Percentiles rank a stretch among this genome's conserved stretches.
These are phyloP conservation scores for Pasiphila rectangulata DNA, from an alignment of 2,888 invertebrate genomes.

Conservation along the genomic window DNA sequence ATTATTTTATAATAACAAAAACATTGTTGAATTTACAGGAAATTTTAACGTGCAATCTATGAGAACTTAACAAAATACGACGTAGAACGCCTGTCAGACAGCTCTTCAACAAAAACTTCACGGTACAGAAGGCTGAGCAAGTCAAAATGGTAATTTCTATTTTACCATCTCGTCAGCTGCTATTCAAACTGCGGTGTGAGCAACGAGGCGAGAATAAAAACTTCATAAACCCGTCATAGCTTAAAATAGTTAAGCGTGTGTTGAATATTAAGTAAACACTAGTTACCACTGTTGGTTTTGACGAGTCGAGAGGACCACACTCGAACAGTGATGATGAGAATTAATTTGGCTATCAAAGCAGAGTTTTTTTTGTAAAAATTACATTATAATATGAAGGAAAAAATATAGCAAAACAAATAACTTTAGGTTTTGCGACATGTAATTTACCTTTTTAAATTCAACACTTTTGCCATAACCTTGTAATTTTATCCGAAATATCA, in stretches of 20 bases:
- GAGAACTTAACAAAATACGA: conserved; percentile 4
- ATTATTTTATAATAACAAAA: background rate
- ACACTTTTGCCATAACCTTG: too few relatives aligned
- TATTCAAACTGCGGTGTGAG: conserved; percentile 12
- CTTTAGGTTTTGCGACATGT: too few relatives aligned
- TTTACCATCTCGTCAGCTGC: conserved; percentile 12
- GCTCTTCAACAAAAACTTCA: conserved; percentile 20
- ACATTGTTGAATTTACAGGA: conserved; percentile 1
- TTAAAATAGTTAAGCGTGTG: conserved; percentile 46
- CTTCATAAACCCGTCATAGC: conserved; percentile 46
- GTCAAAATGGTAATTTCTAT: conserved; percentile 34
- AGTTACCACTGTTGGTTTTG: conserved; percentile 18
- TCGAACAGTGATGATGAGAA: conserved; percentile 3
- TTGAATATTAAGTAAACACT: conserved; percentile 45
- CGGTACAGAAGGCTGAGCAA: conserved; percentile 14
- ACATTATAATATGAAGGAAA: too few relatives aligned
- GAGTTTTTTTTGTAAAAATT: too few relatives aligned
- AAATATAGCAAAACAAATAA: too few relatives aligned
- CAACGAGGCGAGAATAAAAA: conserved; percentile 42
- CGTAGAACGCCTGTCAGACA: conserved; percentile 6
- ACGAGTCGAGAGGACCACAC: conserved; percentile 16
- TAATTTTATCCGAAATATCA: too few relatives aligned
- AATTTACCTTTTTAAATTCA: too few relatives aligned
- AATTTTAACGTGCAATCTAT: conserved; percentile 2
- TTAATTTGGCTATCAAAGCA: background rate